Evolutionary conservation across 2,797 vertebrate species (phyloP).

Genomic region (Hydrolagus colliei): DNA sequence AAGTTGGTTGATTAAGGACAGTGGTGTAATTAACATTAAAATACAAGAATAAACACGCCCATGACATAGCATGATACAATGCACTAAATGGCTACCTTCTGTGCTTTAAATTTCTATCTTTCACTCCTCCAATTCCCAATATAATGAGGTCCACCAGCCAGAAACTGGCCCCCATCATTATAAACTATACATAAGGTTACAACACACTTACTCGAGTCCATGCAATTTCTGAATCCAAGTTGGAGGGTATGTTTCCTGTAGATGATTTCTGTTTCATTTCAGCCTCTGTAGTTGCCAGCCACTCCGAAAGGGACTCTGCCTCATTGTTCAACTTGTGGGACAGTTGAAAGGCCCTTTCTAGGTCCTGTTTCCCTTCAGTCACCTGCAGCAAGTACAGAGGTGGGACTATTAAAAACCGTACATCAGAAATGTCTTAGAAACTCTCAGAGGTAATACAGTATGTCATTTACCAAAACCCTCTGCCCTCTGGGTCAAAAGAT

Average conservation of each 20-base stretch:
- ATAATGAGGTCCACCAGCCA: background rate
- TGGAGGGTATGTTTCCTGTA: constrained; percentile 69
- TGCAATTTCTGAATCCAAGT: constrained; percentile 78
- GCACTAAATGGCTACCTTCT: too few relatives aligned
- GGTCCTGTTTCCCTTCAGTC: constrained; percentile 89
- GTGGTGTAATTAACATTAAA: too few relatives aligned
- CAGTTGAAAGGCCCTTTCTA: constrained; percentile 80
- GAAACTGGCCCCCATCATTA: too few relatives aligned
- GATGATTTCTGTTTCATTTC: constrained; percentile 76
- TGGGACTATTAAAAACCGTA: background rate
- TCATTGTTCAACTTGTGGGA: constrained; percentile 79
- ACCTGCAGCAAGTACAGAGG: constrained; percentile 57
- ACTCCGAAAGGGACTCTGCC: constrained; percentile 66
- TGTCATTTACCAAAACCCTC: too few relatives aligned
- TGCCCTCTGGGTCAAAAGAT: too few relatives aligned
- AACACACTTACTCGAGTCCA: constrained; percentile 81
- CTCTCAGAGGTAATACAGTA: too few relatives aligned
- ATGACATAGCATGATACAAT: too few relatives aligned
- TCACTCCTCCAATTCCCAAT: background rate
- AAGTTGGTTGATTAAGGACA: too few relatives aligned
- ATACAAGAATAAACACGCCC: too few relatives aligned
- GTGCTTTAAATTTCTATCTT: background rate
- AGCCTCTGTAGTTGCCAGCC: constrained; percentile 69
- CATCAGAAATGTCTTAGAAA: background rate
- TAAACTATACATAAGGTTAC: too few relatives aligned